Conservation (phyloP, 2,113 vertebrate genomes). For the Paramormyrops kingsleyae region DNA sequence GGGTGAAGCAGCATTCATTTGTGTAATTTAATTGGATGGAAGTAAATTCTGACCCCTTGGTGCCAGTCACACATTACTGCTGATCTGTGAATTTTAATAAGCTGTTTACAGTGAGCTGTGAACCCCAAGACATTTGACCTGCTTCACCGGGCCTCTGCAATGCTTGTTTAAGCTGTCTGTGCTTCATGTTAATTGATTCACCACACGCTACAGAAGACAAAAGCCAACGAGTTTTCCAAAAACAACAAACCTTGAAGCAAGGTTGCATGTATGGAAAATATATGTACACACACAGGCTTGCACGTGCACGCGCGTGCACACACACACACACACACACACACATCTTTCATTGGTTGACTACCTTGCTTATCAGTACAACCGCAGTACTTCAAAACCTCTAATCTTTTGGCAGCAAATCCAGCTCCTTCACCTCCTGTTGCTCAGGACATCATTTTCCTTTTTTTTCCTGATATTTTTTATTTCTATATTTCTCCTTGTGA, state of each 20-base stretch:
- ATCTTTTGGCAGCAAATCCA: background rate
- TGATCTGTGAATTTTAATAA: constrained; percentile 66
- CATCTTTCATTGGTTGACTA: background rate
- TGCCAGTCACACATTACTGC: constrained; percentile 47
- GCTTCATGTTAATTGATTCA: constrained; percentile 54
- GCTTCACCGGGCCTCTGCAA: constrained; percentile 42
- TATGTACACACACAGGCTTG: background rate
- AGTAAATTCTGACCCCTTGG: constrained; percentile 57
- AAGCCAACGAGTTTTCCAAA: background rate
- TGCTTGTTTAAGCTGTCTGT: constrained; percentile 45
- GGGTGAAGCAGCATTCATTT: constrained; percentile 57
- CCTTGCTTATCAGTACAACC: background rate
- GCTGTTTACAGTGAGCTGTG: constrained; percentile 53
- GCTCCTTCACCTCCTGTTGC: background rate
- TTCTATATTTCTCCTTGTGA: background rate
- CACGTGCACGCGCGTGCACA: too few species aligned
- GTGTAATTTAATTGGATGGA: constrained; percentile 64
- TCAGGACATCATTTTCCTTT: background rate
- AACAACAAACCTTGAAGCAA: background rate
- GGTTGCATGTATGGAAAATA: background rate
- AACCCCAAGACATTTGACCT: constrained; percentile 47
- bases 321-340: background rate
- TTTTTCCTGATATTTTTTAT: background rate
- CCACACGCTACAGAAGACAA: constrained; percentile 27
- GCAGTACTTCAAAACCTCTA: background rate